Conservation (phyloP, 1,140 invertebrate species). For the Drosophila aff. region DNA sequence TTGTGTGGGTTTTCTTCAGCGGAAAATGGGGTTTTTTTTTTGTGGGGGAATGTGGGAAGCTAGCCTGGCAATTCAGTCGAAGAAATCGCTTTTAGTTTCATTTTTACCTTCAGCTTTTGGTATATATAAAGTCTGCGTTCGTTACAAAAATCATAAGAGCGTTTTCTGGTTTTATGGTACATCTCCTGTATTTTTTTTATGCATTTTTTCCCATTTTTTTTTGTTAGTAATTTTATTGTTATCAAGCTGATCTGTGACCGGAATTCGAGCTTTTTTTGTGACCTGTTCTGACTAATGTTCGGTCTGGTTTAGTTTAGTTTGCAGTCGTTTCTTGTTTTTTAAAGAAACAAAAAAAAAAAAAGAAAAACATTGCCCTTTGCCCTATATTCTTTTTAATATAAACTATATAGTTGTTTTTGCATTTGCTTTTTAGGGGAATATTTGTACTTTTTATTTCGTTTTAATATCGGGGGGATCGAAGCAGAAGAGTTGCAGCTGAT, state of each 20-base stretch:
- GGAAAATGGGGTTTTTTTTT: not conserved
- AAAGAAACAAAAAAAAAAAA: not conserved
- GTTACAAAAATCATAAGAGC: constrained; percentile 82
- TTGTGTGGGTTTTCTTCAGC: not conserved
- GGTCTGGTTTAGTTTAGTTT: constrained; percentile 55
- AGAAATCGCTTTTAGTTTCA: constrained; percentile 15
- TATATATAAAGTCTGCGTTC: constrained; percentile 40
- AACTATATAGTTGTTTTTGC: constrained; percentile 36
- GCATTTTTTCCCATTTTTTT: constrained; percentile 5
- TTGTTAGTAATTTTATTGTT: constrained; percentile 17
- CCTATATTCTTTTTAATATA: constrained; percentile 16
- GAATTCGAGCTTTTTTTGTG: constrained; percentile 21
- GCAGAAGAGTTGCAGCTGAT: constrained; percentile 63
- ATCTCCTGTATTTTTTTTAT: constrained; percentile 18
- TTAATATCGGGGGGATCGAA: constrained; percentile 76
- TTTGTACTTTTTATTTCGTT: constrained; percentile 84
- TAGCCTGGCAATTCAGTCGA: constrained; percentile 41
- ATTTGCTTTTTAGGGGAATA: constrained; percentile 68
- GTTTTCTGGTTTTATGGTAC: constrained; percentile 59
- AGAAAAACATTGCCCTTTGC: constrained; percentile 11
- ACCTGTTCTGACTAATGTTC: constrained; percentile 17
- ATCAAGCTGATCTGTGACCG: constrained; percentile 41
- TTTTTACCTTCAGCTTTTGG: constrained; percentile 25
- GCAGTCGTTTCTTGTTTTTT: constrained; percentile 53
- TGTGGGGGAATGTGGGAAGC: not conserved